phyloP scores from a whole-genome alignment of 2,888 invertebrate genomes.

The Ethmia dodecea region DNA sequence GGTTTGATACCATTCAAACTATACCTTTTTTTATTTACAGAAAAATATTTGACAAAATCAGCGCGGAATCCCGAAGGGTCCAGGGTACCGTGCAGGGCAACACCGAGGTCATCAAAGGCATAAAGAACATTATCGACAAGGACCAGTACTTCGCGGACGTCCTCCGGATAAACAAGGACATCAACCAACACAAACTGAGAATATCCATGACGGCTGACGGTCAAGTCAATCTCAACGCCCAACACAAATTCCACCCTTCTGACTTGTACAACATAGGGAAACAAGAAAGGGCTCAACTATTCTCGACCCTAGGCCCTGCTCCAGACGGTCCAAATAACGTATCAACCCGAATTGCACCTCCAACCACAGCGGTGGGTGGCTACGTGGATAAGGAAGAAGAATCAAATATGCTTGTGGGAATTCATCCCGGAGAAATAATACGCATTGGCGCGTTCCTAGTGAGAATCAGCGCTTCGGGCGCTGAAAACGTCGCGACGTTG shows the following conservation, averaged over 20 bases:
- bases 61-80: slow-evolving; percentile 70
- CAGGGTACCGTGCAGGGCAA: slow-evolving; percentile 68
- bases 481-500: slow-evolving; percentile 49
- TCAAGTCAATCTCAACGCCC: slow-evolving; percentile 58
- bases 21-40: slow-evolving; percentile 48
- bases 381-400: slow-evolving; percentile 33
- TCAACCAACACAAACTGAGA: slow-evolving; percentile 67
- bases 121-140: slow-evolving; percentile 69
- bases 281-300: slow-evolving; percentile 48
- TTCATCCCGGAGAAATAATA: slow-evolving; percentile 59
- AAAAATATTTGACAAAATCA: slow-evolving; percentile 77
- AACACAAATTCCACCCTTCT: slow-evolving; percentile 58
- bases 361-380: slow-evolving; percentile 31
- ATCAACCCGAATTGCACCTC: slow-evolving; percentile 38
- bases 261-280: slow-evolving; percentile 47
- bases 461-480: slow-evolving; percentile 51
- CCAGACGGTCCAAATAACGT: slow-evolving; percentile 38
- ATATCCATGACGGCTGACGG: slow-evolving; percentile 70
- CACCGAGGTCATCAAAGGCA: slow-evolving; percentile 74
- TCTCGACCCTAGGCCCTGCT: slow-evolving; percentile 49
- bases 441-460: slow-evolving; percentile 52
- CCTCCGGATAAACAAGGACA: slow-evolving; percentile 69
- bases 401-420: slow-evolving; percentile 39
- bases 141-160: slow-evolving; percentile 77
- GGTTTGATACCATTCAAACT: no score